A percentile compares a stretch with the other conserved stretches of the same genome.
These are phyloP conservation scores for Tragelaphus scriptus DNA, from an alignment of 2,113 vertebrate genomes.

Conservation along the genomic window DNA sequence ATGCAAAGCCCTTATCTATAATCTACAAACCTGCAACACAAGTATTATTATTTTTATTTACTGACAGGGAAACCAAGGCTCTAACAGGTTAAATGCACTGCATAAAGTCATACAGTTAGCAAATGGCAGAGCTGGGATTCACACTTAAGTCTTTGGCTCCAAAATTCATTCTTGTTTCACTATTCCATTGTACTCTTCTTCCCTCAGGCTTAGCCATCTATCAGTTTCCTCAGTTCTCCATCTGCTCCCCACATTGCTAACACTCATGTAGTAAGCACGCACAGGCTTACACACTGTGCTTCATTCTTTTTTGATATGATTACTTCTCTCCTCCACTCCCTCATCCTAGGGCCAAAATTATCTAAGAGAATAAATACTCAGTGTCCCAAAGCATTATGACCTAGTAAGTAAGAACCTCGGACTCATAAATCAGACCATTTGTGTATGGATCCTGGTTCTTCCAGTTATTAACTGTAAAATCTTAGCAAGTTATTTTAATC, in stretches of 20 bases:
- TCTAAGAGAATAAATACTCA: neutral
- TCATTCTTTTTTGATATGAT: constrained; percentile 12
- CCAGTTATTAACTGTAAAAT: neutral
- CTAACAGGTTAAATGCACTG: neutral
- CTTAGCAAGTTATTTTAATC: neutral
- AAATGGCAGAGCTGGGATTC: neutral
- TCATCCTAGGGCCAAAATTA: constrained; percentile 17
- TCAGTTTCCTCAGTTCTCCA: constrained; percentile 11
- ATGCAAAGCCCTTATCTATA: neutral
- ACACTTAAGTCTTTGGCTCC: neutral
- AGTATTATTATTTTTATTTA: neutral
- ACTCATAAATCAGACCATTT: neutral
- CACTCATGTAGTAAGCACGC: neutral
- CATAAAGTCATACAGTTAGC: neutral
- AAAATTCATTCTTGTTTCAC: constrained; percentile 13
- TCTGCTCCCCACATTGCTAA: constrained; percentile 41
- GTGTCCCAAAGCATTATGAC: neutral
- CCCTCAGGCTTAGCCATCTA: constrained; percentile 1
- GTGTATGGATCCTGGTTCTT: neutral
- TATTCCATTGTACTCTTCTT: neutral
- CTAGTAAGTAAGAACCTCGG: neutral
- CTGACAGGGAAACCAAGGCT: neutral
- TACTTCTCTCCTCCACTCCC: neutral
- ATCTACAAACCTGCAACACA: neutral
- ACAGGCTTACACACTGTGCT: neutral